Base-by-base conservation (phyloP, 2,888 invertebrate species). In the Athetis lepigone region DNA sequence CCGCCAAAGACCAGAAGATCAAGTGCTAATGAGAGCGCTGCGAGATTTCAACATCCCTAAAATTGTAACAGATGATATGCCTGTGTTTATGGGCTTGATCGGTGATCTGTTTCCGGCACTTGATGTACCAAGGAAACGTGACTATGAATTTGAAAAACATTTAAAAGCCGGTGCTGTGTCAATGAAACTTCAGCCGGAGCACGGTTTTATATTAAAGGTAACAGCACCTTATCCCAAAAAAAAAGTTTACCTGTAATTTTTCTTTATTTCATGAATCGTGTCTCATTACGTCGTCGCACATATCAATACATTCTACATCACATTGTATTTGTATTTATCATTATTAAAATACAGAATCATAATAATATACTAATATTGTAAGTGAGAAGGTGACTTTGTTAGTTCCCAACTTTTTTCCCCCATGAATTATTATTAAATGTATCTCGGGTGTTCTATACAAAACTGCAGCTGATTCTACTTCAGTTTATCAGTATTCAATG, bases 1-100 rank as follows among this genome's bases (percentile, higher is more conserved):
- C 86, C 95, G 97, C 54, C 92, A 93, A 27, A 95, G 97, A 36
- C 97, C 98, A 0, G 98, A 99, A 93, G 98, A 99, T 90, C 98
- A 98, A 95, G 98, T 98, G 37, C 90, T 99, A 50, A 99, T 99
- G 98, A 95, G 99, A 89, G 99, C 99, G 0, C 89, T 99, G 77
- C 95, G 99, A 90, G 99, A 99, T 94, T 99, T 99, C 89, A 99
- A 99, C 88, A 97, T 98, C 61, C 99, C 99, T 0, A 99, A 99
- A 95, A 98, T 99, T 79, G 97, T 99, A 8, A 98, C 98, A 0
- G 98, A 99, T 82, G 99, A 99, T 86, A 96, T 97, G 61, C 97
- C 98, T 0, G 97, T 99, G 1, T 99, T 99, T 88, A 98, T 99
- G 98, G 99, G 98, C 13, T 95, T 99, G 21, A 98, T 99, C 77